Evolutionary conservation across 2,113 vertebrate species (phyloP).

Genomic region (Tyto alba): DNA sequence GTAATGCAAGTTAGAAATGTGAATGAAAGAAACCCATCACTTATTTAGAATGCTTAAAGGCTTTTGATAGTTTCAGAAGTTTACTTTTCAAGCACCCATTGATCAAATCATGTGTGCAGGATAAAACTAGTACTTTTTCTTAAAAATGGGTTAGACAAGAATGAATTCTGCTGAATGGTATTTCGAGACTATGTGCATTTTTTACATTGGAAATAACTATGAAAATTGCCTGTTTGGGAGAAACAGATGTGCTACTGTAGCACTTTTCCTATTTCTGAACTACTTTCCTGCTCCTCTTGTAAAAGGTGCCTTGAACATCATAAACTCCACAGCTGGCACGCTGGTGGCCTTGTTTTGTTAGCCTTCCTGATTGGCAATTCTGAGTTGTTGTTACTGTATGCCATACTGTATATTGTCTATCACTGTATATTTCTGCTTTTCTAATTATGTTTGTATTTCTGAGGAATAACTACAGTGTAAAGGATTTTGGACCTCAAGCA

Average conservation of each 20-base stretch:
- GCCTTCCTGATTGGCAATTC: not conserved
- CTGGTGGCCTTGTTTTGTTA: not conserved
- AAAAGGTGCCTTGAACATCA: not conserved
- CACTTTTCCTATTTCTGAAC: not conserved
- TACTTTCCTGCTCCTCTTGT: not conserved
- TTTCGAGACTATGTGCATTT: not conserved
- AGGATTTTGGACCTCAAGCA: not conserved
- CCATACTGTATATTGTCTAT: not conserved
- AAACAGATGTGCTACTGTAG: not conserved
- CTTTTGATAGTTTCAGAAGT: not conserved
- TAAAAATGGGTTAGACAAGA: not conserved
- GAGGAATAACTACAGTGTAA: not conserved
- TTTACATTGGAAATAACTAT: not conserved
- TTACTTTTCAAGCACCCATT: not conserved
- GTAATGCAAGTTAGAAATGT: not conserved
- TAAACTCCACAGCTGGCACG: not conserved
- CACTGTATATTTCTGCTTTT: not conserved
- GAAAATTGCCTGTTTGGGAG: not conserved
- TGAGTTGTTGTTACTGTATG: not conserved
- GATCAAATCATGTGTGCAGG: not conserved
- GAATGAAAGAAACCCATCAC: not conserved
- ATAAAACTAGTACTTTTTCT: not conserved
- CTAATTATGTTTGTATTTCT: not conserved
- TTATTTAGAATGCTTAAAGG: not conserved
- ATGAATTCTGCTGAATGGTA: not conserved